phyloP scores from a whole-genome alignment of 2,113 vertebrate genomes.

The Mormoops blainvillei region DNA sequence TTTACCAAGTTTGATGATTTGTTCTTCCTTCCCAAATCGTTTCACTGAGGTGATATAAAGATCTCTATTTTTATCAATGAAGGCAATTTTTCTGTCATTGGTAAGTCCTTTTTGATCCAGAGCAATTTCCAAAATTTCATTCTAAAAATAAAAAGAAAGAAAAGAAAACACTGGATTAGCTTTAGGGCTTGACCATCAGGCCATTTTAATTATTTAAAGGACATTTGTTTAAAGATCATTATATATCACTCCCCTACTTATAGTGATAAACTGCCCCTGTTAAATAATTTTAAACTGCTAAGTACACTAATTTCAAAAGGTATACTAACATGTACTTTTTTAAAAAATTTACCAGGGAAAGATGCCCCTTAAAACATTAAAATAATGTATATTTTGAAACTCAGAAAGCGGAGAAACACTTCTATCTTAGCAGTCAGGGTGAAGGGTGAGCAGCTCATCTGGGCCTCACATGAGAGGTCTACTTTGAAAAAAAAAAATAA shows the following conservation, averaged over 20 bases:
- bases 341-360: neutral
- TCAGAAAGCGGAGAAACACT: neutral
- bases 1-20: conserved; percentile 93
- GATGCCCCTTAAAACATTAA: neutral
- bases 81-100: conserved; percentile 91
- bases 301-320: neutral
- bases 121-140: conserved; percentile 92
- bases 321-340: neutral
- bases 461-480: neutral
- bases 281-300: conserved; percentile 40
- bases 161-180: conserved; percentile 39
- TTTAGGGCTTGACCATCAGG: neutral
- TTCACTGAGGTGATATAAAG: conserved; percentile 91
- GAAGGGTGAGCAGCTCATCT: neutral
- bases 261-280: neutral
- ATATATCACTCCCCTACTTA: conserved; percentile 3
- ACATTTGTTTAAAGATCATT: neutral
- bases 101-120: conserved; percentile 93
- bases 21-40: conserved; percentile 89
- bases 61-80: conserved; percentile 97
- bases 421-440: neutral
- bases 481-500: neutral
- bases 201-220: conserved; percentile 2
- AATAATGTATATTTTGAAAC: neutral
- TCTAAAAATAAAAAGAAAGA: conserved; percentile 84